Evolutionary conservation across 2,888 invertebrate species (phyloP).

Genomic region (Chydorus sphaericus): DNA sequence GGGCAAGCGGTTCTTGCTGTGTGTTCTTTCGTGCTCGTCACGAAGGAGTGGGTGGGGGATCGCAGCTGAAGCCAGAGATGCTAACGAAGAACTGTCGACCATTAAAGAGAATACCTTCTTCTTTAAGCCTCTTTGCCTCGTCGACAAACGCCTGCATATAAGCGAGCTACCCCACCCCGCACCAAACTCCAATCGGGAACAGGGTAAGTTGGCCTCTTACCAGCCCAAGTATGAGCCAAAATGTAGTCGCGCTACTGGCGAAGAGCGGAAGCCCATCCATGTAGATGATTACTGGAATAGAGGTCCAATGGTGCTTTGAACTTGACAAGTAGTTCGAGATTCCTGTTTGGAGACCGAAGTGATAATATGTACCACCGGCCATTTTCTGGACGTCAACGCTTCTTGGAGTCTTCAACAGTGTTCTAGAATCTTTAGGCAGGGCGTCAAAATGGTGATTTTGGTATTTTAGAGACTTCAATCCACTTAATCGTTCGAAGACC

Average conservation of each 20-base stretch:
- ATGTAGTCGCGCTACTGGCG: constrained; percentile 16
- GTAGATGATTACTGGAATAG: too few species aligned
- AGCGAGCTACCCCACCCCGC: constrained; percentile 18
- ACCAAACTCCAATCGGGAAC: constrained; percentile 19
- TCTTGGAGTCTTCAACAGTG: constrained; percentile 6
- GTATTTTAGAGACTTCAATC: too few species aligned
- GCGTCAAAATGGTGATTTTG: too few species aligned
- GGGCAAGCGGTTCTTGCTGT: constrained; percentile 21
- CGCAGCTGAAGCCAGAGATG: constrained; percentile 21
- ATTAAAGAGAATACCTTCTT: constrained; percentile 13
- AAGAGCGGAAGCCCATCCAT: too few species aligned
- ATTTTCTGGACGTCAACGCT: not conserved
- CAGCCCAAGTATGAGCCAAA: constrained; percentile 21
- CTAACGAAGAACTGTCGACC: constrained; percentile 13
- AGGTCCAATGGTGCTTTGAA: too few species aligned
- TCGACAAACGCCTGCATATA: constrained; percentile 19
- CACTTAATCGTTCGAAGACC: too few species aligned
- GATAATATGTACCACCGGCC: constrained; percentile 10
- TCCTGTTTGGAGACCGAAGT: constrained; percentile 9
- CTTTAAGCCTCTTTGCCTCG: constrained; percentile 17
- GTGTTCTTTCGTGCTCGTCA: constrained; percentile 21
- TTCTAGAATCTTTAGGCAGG: constrained; percentile 3
- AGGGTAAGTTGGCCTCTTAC: constrained; percentile 16
- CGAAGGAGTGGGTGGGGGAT: constrained; percentile 22
- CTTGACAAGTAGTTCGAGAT: too few species aligned